Base-by-base conservation (phyloP, 2,797 vertebrate species). In the Coracias cyanogaster region DNA sequence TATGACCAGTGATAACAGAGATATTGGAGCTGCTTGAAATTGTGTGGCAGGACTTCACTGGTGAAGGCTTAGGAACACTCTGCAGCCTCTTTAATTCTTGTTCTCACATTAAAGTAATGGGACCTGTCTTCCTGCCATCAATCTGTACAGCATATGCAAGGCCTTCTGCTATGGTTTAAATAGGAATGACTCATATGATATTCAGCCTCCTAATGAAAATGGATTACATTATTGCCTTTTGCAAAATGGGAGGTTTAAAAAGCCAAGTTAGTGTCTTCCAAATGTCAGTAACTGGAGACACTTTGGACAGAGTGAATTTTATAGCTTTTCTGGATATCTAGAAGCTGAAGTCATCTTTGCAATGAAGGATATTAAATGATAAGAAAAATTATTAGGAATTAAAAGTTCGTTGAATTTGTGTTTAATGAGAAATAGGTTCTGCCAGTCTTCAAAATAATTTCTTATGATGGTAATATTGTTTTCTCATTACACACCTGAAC, bases 211-310 rank as follows among this genome's bases (percentile, higher is more conserved):
- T 96, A 96, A 85, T 95, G 90, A 92, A 97, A 95, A 95, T 92
- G 78, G 72, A 94, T 97, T 77, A 70, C 78, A 12, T 92, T 90
- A 95, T 57, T 96, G 74, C 81, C 86, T 94, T 87, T 67, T 4
- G 14, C 60, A 94, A 85, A 96, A 94, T 91, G 60, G 14, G 71
- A 97, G 60, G 81, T 92, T 95, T 97, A 85, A 94, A 96, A 97
- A 95, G 71, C 64, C 90, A 94, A 64, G 60, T 86, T 81, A 77
- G 69, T 83, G 77, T 66, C 79, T 91, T 94, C 79, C 94, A 91
- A 83, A 89, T 94, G 93, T 95, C 76, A 62, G 58, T 49, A 85
- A 70, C 67, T 96, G 78, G 45, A 87, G 81, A 89, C 33, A 61
- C 89, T 91, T 85, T 64, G 86, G 83, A 82, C 51, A 76, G 78